Percentiles rank a stretch among this genome's conserved stretches.
Evolutionary conservation across 2,888 invertebrate genomes (phyloP).

Genomic region (Chymomyza amoena): DNA sequence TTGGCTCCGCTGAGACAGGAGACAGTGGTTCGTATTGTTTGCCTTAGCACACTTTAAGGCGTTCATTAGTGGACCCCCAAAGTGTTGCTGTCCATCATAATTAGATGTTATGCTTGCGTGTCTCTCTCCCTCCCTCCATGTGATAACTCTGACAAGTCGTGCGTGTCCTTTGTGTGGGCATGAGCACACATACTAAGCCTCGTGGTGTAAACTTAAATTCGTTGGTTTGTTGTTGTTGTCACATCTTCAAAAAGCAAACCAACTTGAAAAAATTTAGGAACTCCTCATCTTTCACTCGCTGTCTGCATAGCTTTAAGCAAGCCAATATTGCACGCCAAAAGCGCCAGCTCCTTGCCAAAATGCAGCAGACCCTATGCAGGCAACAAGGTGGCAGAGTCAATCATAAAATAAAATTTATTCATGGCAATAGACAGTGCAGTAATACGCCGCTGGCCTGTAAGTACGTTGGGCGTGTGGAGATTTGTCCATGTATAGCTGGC

Average conservation of each 20-base stretch:
- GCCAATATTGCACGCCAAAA: no score
- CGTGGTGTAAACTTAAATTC: slow-evolving; percentile 8
- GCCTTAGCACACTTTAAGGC: slow-evolving; percentile 51
- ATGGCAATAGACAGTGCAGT: slow-evolving; percentile 30
- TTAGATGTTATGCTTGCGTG: slow-evolving; percentile 35
- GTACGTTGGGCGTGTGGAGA: no score
- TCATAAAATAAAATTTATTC: slow-evolving; percentile 62
- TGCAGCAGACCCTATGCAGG: neutral
- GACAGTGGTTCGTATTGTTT: slow-evolving; percentile 23
- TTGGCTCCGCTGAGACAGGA: neutral
- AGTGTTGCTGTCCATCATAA: slow-evolving; percentile 63
- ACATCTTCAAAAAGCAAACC: no score
- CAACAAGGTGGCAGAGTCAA: slow-evolving; percentile 46
- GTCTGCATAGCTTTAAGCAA: no score
- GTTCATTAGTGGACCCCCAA: slow-evolving; percentile 55
- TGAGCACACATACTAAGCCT: slow-evolving; percentile 20
- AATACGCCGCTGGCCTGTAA: no score
- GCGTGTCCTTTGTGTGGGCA: slow-evolving; percentile 19
- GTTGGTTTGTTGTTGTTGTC: neutral
- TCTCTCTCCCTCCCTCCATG: neutral
- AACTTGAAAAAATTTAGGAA: no score
- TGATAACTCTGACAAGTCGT: slow-evolving; percentile 24
- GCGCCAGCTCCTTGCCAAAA: neutral
- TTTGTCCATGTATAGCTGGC: no score
- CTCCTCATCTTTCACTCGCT: no score